Percentiles rank a stretch among this genome's conserved stretches.
These are phyloP conservation scores for Cantharis flavilabris DNA, from an alignment of 2,888 invertebrate genomes.

Conservation along the genomic window DNA sequence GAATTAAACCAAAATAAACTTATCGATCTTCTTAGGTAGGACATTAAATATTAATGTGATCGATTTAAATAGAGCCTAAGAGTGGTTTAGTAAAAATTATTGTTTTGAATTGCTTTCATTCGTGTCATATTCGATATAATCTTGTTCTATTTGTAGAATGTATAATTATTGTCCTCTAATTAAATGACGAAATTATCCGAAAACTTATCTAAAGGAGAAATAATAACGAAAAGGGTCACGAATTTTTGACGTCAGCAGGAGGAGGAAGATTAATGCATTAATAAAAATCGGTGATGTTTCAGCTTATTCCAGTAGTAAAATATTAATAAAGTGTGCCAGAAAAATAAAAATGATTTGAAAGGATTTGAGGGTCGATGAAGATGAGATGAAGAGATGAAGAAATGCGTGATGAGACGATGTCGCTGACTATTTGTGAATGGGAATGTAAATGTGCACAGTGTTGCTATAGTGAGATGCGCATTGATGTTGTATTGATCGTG, in stretches of 20 bases:
- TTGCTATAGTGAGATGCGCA: constrained; percentile 46
- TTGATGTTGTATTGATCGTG: constrained; percentile 39
- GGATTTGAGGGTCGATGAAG: background rate
- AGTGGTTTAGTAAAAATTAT: background rate
- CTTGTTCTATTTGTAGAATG: constrained; percentile 2
- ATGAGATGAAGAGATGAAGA: background rate
- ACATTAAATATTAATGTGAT: background rate
- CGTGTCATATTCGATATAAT: background rate
- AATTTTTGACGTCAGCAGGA: constrained; percentile 18
- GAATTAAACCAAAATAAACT: constrained; percentile 3
- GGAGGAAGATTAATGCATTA: background rate
- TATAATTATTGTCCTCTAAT: constrained; percentile 5
- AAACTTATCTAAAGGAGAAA: constrained; percentile 6
- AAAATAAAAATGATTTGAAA: background rate
- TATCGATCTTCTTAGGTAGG: background rate
- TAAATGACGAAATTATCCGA: constrained; percentile 6
- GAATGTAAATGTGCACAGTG: constrained; percentile 43
- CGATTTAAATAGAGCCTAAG: background rate
- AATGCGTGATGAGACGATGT: constrained; percentile 6
- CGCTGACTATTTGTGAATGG: constrained; percentile 40
- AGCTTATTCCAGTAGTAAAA: background rate
- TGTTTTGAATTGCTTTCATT: background rate
- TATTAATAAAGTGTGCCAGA: background rate
- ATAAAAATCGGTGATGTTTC: constrained; percentile 1
- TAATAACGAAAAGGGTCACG: constrained; percentile 9